Base-by-base conservation (phyloP, 2,888 invertebrate genomes). In the Hirtodrosophila histrioides region DNA sequence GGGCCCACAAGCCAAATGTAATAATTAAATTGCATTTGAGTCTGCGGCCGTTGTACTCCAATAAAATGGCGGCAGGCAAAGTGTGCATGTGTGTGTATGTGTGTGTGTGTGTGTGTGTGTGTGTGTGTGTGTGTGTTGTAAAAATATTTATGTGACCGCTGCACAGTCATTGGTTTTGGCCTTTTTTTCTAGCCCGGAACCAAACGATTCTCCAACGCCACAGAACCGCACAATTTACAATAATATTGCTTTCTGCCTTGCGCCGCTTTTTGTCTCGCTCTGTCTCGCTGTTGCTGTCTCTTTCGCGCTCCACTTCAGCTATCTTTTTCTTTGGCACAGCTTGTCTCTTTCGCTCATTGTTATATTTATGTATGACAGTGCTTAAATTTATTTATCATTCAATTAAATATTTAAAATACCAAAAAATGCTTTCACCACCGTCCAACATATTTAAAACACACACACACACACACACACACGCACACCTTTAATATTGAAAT, bases 331-430 rank as follows among this genome's bases (percentile, higher is more conserved):
- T 63, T 35, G 43, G 17, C 35, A 29, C 7, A n/a, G 57, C 43
- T 39, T 53, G 41, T 68, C 63, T 60, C 53, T 45, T 39, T 61
- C 56, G 40, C 51, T 44, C 57, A 54, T 54, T 51, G 60, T 39
- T 54, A 57, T 67, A 67, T 72, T 67, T 67, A 54, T 56, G 67
- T 57, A 56, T 72, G 68, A 39, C 67, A 75, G 54, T 57, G 76
- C 80, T 80, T 82, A 64, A 73, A 89, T 86, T 88, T 88, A 85
- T 88, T 89, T 88, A 88, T 88, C 85, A 89, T 89, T 88, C 87
- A 88, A 89, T 88, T 88, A 88, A 88, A 88, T 88, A 88, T 88
- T 88, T 88, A 87, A 89, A 88, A 87, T 77, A 78, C 81, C 78
- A 81, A 88, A 88, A 88, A 88, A 88, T 86, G 78, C 73, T 87